Percentiles rank a stretch among this genome's conserved stretches.
Conservation (phyloP, 2,797 vertebrate genomes). For the Calcarius lapponicus region DNA sequence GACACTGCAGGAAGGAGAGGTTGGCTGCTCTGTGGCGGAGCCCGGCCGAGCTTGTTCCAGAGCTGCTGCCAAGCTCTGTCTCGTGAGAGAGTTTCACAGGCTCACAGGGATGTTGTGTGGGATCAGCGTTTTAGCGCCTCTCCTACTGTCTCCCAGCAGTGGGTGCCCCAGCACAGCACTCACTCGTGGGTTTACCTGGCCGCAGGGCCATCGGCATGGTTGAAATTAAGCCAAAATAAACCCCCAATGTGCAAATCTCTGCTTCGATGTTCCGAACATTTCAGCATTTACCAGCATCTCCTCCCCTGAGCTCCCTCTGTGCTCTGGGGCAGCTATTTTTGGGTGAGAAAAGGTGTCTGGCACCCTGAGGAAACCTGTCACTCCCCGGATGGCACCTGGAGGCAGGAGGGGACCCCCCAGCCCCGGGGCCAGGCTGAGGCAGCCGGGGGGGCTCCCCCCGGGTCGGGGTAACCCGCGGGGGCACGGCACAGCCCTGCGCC, state of each 20-base stretch:
- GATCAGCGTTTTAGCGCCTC: neutral
- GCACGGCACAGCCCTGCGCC: conserved; percentile 10
- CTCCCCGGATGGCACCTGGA: neutral
- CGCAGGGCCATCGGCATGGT: neutral
- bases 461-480: neutral
- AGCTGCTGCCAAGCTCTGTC: conserved; percentile 8
- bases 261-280: neutral
- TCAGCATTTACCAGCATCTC: neutral
- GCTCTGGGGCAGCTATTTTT: neutral
- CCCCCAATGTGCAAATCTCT: neutral
- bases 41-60: neutral
- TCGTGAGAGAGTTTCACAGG: neutral
- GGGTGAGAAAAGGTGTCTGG: neutral
- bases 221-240: neutral
- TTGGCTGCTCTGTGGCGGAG: conserved; percentile 7
- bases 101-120: accelerated
- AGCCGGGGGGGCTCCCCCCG: accelerated
- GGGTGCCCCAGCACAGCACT: neutral
- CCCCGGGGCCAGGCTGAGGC: neutral
- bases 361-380: neutral
- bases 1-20: conserved; percentile 33
- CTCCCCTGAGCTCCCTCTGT: neutral
- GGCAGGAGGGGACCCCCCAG: neutral
- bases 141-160: neutral
- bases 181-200: neutral